Evolutionary conservation across 1,140 invertebrate genomes (phyloP).

Genomic region (Drosophila nebulosa): DNA sequence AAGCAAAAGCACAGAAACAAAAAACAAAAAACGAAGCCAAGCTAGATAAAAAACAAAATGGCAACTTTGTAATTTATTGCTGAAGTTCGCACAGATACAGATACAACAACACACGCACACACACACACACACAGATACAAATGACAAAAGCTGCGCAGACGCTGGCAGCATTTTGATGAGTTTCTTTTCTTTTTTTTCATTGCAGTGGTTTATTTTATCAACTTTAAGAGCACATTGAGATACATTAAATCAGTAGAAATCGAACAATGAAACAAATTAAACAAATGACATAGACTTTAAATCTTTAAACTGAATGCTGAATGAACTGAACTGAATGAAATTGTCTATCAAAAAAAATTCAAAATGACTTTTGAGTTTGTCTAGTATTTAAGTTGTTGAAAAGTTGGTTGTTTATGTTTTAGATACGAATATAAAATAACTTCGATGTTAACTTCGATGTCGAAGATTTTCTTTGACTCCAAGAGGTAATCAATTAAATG

Average conservation of each 20-base stretch:
- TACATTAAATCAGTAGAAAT: slow-evolving; percentile 13
- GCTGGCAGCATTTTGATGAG: slow-evolving; percentile 53
- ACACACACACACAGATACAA: slow-evolving; percentile 51
- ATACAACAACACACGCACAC: slow-evolving; percentile 40
- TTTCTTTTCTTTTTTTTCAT: slow-evolving; percentile 15
- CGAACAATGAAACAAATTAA: neutral
- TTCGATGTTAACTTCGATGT: too few species aligned
- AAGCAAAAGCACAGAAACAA: neutral
- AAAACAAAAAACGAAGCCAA: slow-evolving; percentile 13
- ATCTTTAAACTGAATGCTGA: too few species aligned
- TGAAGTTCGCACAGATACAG: slow-evolving; percentile 68
- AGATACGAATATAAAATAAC: too few species aligned
- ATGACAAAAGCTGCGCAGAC: slow-evolving; percentile 61
- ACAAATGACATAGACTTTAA: too few species aligned
- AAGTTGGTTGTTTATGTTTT: too few species aligned
- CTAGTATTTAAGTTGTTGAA: too few species aligned
- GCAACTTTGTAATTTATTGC: slow-evolving; percentile 79
- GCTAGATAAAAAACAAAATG: slow-evolving; percentile 70
- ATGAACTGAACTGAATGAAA: too few species aligned
- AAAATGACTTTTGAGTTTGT: too few species aligned
- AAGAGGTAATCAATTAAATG: too few species aligned
- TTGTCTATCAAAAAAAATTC: too few species aligned
- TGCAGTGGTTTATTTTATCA: slow-evolving; percentile 5
- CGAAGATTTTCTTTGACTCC: too few species aligned
- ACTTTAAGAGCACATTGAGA: slow-evolving; percentile 21